A percentile compares a stretch with the other conserved stretches of the same genome.
Evolutionary conservation across 2,797 vertebrate species (phyloP).

Genomic region (Crotalus adamanteus): DNA sequence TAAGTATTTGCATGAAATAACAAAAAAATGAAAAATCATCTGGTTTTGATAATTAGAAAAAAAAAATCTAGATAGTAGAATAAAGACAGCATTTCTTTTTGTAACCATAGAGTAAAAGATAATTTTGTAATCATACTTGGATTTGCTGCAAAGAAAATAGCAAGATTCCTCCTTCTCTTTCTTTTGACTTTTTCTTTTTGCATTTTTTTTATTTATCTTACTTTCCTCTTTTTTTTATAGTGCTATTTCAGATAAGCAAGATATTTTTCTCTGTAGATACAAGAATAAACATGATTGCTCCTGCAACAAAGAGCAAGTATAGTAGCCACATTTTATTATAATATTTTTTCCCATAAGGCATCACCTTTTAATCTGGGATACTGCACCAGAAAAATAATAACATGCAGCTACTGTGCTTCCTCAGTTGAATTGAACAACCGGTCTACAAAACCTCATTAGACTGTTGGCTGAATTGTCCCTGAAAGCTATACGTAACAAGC

Average conservation of each 20-base stretch:
- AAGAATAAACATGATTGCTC: background rate
- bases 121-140: background rate
- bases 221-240: background rate
- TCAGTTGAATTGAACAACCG: background rate
- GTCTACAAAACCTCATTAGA: background rate
- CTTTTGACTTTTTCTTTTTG: background rate
- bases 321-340: background rate
- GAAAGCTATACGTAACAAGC: background rate
- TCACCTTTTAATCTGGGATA: background rate
- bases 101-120: background rate
- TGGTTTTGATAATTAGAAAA: background rate
- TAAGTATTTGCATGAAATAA: background rate
- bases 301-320: background rate
- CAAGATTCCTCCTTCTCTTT: background rate
- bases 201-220: background rate
- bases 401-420: background rate
- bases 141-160: background rate
- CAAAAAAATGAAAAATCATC: background rate
- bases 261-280: background rate
- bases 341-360: background rate
- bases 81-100: background rate
- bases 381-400: background rate
- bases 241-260: constrained; percentile 23
- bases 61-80: background rate
- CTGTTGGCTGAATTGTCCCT: background rate